Percentiles rank a stretch among this genome's conserved stretches.
phyloP scores from a whole-genome alignment of 2,888 invertebrate species.

The Hylaea fasciaria region DNA sequence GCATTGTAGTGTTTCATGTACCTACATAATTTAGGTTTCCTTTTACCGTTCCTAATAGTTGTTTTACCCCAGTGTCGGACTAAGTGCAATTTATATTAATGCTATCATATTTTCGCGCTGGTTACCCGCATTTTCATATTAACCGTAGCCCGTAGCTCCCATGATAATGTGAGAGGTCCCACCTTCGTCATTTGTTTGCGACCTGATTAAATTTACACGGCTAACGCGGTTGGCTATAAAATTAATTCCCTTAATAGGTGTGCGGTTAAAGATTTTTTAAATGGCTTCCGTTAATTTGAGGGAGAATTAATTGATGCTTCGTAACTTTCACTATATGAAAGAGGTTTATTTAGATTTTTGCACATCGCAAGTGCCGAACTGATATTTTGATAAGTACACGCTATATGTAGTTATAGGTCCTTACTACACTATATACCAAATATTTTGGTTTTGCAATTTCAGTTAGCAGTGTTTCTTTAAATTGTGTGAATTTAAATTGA shows the following conservation, averaged over 20 bases:
- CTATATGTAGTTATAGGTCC: too few relatives aligned
- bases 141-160: slow-evolving; percentile 69
- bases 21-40: slow-evolving; percentile 42
- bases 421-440: too few relatives aligned
- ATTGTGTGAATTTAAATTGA: too few relatives aligned
- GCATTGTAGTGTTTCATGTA: slow-evolving; percentile 40
- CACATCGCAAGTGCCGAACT: too few relatives aligned
- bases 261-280: slow-evolving; percentile 46
- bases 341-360: too few relatives aligned
- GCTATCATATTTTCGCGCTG: slow-evolving; percentile 78
- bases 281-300: slow-evolving; percentile 2
- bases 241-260: slow-evolving; percentile 65
- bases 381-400: too few relatives aligned
- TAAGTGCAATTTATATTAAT: slow-evolving; percentile 82
- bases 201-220: slow-evolving; percentile 80
- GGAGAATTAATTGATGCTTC: neutral
- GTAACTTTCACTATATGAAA: neutral
- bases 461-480: too few relatives aligned
- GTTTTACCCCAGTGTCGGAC: slow-evolving; percentile 66
- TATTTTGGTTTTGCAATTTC: too few relatives aligned
- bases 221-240: slow-evolving; percentile 65
- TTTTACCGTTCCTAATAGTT: slow-evolving; percentile 58
- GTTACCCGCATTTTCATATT: slow-evolving; percentile 81
- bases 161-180: slow-evolving; percentile 73
- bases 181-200: slow-evolving; percentile 80